Conservation (phyloP, 2,113 vertebrate genomes). For the Stegastes partitus region DNA sequence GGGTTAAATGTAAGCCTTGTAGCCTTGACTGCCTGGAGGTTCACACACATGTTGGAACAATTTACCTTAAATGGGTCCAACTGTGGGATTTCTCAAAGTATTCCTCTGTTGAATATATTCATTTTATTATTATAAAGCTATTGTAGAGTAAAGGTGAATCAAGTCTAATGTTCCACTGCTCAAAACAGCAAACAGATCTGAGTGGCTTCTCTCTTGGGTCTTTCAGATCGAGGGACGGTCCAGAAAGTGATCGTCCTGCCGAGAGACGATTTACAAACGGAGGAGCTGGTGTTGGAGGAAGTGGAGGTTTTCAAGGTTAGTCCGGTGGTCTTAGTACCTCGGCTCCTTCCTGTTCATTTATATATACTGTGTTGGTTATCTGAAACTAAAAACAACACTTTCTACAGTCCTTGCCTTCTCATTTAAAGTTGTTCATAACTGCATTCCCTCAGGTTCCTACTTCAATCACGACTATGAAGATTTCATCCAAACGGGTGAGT, state of each 20-base stretch:
- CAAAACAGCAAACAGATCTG: not conserved
- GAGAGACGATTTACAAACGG: conserved; percentile 94
- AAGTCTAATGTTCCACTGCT: not conserved
- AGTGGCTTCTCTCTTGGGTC: not conserved
- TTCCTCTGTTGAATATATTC: not conserved
- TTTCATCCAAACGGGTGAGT: conserved; percentile 96
- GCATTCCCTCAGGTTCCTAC: conserved; percentile 88
- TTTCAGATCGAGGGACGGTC: conserved; percentile 93
- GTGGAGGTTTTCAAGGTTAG: conserved; percentile 97
- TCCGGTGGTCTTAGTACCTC: not conserved
- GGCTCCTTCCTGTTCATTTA: not conserved
- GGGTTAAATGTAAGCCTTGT: not conserved
- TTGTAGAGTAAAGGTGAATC: no score
- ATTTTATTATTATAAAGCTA: no score
- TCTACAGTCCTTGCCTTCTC: not conserved
- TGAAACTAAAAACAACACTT: not conserved
- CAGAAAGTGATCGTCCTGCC: conserved; percentile 98
- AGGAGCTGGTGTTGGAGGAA: conserved; percentile 97
- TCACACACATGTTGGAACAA: not conserved
- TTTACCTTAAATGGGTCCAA: not conserved
- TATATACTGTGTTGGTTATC: not conserved
- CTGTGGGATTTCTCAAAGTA: not conserved
- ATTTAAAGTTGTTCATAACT: not conserved
- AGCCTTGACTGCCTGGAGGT: not conserved
- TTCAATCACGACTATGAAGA: conserved; percentile 95